Evolutionary conservation across 2,113 vertebrate species (phyloP).

Genomic region (Hemiscyllium ocellatum): DNA sequence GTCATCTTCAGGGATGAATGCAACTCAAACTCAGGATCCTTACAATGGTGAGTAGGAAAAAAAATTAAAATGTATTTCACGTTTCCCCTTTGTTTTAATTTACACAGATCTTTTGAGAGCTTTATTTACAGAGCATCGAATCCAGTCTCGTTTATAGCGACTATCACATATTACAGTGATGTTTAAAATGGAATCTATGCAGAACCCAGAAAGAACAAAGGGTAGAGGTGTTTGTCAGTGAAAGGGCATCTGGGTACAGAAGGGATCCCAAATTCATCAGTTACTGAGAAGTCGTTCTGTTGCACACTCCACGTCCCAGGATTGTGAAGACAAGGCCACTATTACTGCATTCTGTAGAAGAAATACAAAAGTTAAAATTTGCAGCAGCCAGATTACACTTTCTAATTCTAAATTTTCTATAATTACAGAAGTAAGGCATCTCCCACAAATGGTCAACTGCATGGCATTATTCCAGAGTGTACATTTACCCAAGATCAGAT

Average conservation of each 20-base stretch:
- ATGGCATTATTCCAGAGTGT: not conserved
- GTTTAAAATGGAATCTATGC: conserved; percentile 77
- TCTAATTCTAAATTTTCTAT: not conserved
- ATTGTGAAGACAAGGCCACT: conserved; percentile 98
- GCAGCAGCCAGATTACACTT: not conserved
- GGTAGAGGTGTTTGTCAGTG: conserved; percentile 65
- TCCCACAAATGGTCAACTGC: not conserved
- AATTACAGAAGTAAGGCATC: not conserved
- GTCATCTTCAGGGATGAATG: conserved; percentile 52
- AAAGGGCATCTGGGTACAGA: conserved; percentile 62
- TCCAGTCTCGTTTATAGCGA: conserved; percentile 75
- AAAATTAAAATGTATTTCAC: conserved; percentile 74
- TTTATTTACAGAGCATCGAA: conserved; percentile 88
- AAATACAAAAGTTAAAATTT: conserved; percentile 44
- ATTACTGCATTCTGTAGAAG: conserved; percentile 89
- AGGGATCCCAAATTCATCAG: conserved; percentile 65
- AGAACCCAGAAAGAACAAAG: conserved; percentile 72
- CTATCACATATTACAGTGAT: conserved; percentile 67
- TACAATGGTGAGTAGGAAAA: conserved; percentile 80
- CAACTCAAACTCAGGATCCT: conserved; percentile 72
- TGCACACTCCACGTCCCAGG: conserved; percentile 95
- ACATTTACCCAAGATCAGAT: not conserved
- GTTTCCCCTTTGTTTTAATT: conserved; percentile 68
- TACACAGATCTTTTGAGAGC: conserved; percentile 93
- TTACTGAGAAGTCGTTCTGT: conserved; percentile 98